Base-by-base conservation (phyloP, 1,140 invertebrate genomes). In the Lordiphosa stackelbergi region DNA sequence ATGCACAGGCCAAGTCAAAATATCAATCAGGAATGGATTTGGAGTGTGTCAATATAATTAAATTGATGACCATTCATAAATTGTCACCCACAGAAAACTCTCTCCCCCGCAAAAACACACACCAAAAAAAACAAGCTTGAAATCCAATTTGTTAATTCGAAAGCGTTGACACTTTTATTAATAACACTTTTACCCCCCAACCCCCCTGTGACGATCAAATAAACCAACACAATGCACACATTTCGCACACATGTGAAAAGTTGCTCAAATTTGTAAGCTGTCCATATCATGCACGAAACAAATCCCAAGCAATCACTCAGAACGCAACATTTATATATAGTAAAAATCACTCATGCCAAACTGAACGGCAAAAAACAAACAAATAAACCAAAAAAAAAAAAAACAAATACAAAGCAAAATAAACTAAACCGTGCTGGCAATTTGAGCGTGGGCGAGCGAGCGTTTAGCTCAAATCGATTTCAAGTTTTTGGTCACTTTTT, bases 381-480 rank as follows among this genome's bases (percentile, higher is more conserved):
- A 83, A 83, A 83, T 66, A 79, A 66, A 79, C 70, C 78, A 79
- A 79, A 69, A 61, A 52, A 54, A 43, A 43, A 63, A 42, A 52
- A 42, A 37, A 53, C 34, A 36, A 31, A 42, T 31, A 53, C 36
- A 24, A 41, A 60, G n/a, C 57, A 61, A 28, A 34, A 47, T 28
- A 42, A 53, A 38, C 46, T 48, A 5, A 19, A 43, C 19, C 4
- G 35, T 13, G 37, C n/a, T 24, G 19, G 34, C 10, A 45, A 35
- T 34, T 62, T 53, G 54, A 59, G 74, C 70, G 54, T 43, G 38
- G 60, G 53, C 22, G 28, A 31, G 28, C 28, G 59, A 83, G 58
- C 77, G 77, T 83, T 83, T 83, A 83, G 66, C 73, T 83, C 61
- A 77, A 83, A 83, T 84, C 77, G 78, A 84, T 83, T 83, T 66